Percentiles rank a stretch among this genome's conserved stretches.
Evolutionary conservation across 2,797 vertebrate species (phyloP).

Genomic region (Lacerta viridis): DNA sequence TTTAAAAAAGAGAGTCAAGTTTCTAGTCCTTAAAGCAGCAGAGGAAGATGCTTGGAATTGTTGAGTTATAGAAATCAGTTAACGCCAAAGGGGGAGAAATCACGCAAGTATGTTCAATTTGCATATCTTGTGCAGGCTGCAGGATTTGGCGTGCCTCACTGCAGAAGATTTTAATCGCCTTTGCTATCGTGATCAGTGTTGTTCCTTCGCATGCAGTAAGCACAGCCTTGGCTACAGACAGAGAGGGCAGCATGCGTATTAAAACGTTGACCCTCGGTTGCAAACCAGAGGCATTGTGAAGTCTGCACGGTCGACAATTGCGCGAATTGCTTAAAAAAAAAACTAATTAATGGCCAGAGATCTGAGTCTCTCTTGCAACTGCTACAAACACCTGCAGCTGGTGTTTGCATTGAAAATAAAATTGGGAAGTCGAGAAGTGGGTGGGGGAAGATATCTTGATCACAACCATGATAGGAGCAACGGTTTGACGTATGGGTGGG

Average conservation of each 20-base stretch:
- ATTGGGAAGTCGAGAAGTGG: too few species aligned
- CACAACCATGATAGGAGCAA: too few species aligned
- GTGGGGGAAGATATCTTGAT: too few species aligned
- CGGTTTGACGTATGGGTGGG: too few species aligned
- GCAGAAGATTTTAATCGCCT: not conserved
- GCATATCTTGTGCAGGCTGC: not conserved
- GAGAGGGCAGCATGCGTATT: not conserved
- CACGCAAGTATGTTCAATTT: not conserved
- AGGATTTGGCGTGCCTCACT: not conserved
- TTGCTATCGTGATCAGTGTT: too few species aligned
- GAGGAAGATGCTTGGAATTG: not conserved
- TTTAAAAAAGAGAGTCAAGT: not conserved
- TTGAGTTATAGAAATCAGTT: too few species aligned
- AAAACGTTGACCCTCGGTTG: not conserved
- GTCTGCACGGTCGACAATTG: too few species aligned
- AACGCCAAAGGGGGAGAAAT: not conserved
- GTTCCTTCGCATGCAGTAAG: not conserved
- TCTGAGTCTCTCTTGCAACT: too few species aligned
- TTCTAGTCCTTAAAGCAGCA: not conserved
- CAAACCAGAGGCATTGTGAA: not conserved
- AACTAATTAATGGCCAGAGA: too few species aligned
- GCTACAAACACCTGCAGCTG: too few species aligned
- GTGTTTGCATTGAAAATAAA: too few species aligned
- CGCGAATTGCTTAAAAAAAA: too few species aligned
- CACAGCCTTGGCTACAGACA: not conserved